A percentile compares a stretch with the other conserved stretches of the same genome.
Conservation (phyloP, 2,113 vertebrate species). For the Ailurus styani region DNA sequence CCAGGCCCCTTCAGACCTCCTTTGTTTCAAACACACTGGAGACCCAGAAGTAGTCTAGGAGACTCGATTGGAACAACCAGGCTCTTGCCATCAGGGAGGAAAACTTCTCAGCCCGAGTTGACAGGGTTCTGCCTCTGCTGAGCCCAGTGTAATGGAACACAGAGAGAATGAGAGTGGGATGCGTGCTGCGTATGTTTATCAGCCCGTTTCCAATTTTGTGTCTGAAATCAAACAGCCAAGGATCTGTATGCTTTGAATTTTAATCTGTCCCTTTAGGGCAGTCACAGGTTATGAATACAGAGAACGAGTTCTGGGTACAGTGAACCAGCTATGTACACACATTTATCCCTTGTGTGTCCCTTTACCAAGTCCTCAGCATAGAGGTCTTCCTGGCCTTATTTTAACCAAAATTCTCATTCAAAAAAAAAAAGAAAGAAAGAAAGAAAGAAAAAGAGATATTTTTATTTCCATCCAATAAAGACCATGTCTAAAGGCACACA, state of each 20-base stretch:
- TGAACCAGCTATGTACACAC: conserved; percentile 19
- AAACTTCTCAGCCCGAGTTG: background rate
- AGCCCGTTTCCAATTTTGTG: conserved; percentile 66
- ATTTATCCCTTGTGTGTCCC: conserved; percentile 45
- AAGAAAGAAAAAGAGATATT: background rate
- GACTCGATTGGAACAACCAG: background rate
- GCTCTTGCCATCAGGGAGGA: background rate
- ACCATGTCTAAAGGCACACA: background rate
- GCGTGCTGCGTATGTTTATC: conserved; percentile 63
- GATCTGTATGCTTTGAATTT: conserved; percentile 79
- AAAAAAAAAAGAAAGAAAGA: background rate
- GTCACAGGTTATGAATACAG: conserved; percentile 73
- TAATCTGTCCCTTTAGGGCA: conserved; percentile 75
- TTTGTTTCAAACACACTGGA: background rate
- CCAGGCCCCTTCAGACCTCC: background rate
- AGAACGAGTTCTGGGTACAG: conserved; percentile 17
- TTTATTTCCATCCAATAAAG: conserved; percentile 33
- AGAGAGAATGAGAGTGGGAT: background rate
- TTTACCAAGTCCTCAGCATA: background rate
- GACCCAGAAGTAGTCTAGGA: background rate
- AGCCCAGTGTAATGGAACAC: background rate
- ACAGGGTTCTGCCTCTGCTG: background rate
- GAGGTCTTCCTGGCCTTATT: conserved; percentile 1
- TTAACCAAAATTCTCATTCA: conserved; percentile 55
- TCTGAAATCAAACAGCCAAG: conserved; percentile 76